Evolutionary conservation across 64 coral and sea anemone species (phyloP).

Genomic region (Pocillopora damicornis): DNA sequence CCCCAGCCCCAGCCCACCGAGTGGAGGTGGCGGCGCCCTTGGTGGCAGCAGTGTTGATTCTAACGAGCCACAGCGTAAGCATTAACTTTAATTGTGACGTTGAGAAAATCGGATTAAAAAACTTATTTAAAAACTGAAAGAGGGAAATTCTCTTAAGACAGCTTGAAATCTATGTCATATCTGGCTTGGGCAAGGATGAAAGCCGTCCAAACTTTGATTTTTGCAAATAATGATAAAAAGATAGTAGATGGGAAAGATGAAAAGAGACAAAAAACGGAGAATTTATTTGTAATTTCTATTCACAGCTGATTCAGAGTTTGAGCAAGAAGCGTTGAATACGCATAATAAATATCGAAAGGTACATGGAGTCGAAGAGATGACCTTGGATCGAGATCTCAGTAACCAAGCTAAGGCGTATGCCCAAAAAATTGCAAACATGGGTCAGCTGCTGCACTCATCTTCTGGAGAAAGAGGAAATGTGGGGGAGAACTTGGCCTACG

Average conservation of each 20-base stretch:
- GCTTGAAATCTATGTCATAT: background rate
- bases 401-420: conserved; percentile 71
- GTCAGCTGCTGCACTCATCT: conserved; percentile 45
- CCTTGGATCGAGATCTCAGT: conserved; percentile 33
- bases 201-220: background rate
- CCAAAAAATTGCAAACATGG: conserved; percentile 61
- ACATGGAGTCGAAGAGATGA: conserved; percentile 60
- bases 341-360: conserved; percentile 69
- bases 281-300: background rate
- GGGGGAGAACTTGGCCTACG: conserved; percentile 78
- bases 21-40: background rate
- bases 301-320: conserved; percentile 66
- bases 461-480: conserved; percentile 31
- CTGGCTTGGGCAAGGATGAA: background rate
- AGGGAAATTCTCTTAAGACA: background rate
- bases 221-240: no score
- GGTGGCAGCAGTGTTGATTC: conserved; percentile 13
- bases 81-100: background rate
- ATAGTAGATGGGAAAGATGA: no score
- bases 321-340: conserved; percentile 60
- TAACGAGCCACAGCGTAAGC: conserved; percentile 23
- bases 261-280: no score
- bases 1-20: background rate
- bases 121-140: background rate
- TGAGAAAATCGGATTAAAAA: background rate